Evolutionary conservation across 2,888 invertebrate species (phyloP), one percentile per base, ranked within the genome.

Genomic region (Cylloceria caligata): DNA sequence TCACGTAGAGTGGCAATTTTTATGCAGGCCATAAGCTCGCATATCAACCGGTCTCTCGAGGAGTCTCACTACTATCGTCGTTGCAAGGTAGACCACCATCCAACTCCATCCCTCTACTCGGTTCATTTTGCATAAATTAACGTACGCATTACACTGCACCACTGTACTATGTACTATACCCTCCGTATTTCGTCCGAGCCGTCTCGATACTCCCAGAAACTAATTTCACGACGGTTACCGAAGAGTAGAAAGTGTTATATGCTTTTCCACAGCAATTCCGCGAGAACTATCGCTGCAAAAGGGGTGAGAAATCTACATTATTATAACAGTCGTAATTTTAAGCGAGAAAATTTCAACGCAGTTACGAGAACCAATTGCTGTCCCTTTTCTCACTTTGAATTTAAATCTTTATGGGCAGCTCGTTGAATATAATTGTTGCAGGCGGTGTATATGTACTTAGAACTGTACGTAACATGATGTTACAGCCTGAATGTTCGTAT

Each of bases 1-100:
- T 67, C 49, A 21, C 19, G 69, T 36, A 62, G 76, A 81, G 76
- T 76, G 72, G 80, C 72, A 71, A 81, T 76, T 81, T 76, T 81
- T 76, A 81, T 81, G 65, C 76, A 67, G 19, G 60, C 36, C 39
- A 71, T 71, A 71, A 76, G 67, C 76, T 81, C 57, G 47, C 75
- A 57, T 71, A 67, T 72, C 69, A 74, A 71, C 49, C 24, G 65
- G 39, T 75, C 55, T 21, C 62, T n/a, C 55, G 39, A 21, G 67
- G 36, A 65, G 65, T 36, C 62, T 62, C 57, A 30, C 67, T 30
- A 19, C 49, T 52, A 74, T 74, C 55, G 45, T 74, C 74, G 52
- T 75, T 68, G 68, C 47, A 60, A 47, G 36, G 21, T 36, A 73
- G 55, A 79, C 67, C 39, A 36, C 39, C 55, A 39, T 11, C 42